phyloP scores from a whole-genome alignment of 2,113 vertebrate species.

The Sinocyclocheilus anshuiensis region DNA sequence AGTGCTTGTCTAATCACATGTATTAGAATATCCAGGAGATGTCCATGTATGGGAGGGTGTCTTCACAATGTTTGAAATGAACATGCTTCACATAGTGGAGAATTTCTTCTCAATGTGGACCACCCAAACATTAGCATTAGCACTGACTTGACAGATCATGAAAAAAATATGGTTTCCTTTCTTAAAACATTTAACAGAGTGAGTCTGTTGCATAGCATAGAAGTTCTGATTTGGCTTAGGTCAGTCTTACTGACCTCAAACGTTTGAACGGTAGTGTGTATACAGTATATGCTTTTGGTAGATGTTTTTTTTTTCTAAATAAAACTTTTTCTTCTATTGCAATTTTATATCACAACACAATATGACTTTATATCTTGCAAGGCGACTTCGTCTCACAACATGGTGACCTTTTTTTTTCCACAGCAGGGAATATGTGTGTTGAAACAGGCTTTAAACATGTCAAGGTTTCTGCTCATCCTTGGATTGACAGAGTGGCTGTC shows the following conservation, averaged over 20 bases:
- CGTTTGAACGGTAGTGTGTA: too few species aligned
- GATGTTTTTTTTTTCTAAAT: too few species aligned
- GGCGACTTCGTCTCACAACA: not conserved
- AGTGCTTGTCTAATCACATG: conserved; percentile 20
- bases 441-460: conserved; percentile 23
- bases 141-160: too few species aligned
- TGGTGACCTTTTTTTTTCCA: not conserved
- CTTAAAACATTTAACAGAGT: too few species aligned
- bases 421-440: not conserved
- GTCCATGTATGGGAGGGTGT: not conserved
- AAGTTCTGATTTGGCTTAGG: too few species aligned
- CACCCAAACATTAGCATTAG: too few species aligned
- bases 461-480: conserved; percentile 37
- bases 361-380: not conserved
- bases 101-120: not conserved
- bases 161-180: too few species aligned
- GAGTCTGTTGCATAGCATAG: too few species aligned
- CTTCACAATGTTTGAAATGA: not conserved
- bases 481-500: conserved; percentile 47
- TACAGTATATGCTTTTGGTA: too few species aligned
- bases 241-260: too few species aligned
- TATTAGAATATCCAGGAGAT: not conserved
- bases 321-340: too few species aligned
- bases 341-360: too few species aligned
- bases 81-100: not conserved